Evolutionary conservation across 2,113 vertebrate genomes (phyloP).

Genomic region (Ochotona princeps): DNA sequence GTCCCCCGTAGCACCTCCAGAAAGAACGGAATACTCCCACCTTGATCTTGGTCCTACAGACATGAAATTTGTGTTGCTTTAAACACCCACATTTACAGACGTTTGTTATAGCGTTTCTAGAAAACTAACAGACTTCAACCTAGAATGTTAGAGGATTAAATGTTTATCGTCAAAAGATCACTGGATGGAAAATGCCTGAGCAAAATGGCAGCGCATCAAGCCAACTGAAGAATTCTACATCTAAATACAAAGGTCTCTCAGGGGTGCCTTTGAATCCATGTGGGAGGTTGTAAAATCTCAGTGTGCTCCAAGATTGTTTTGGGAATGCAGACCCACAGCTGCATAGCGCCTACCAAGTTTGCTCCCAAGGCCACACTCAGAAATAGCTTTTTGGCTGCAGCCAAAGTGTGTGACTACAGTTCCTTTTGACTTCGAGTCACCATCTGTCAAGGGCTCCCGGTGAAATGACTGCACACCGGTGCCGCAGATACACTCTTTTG

Average conservation of each 20-base stretch:
- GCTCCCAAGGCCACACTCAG: background rate
- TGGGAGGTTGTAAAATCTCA: background rate
- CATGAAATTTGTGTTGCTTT: background rate
- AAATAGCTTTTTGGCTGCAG: background rate
- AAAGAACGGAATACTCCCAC: background rate
- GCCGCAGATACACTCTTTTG: background rate
- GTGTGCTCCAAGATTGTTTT: background rate
- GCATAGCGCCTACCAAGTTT: background rate
- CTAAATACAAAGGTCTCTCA: background rate
- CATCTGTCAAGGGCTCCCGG: background rate
- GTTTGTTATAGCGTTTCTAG: background rate
- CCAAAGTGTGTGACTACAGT: background rate
- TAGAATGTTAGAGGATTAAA: background rate
- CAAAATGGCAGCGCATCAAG: background rate
- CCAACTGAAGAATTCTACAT: background rate
- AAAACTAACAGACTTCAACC: background rate
- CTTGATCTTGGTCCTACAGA: background rate
- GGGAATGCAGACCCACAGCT: background rate
- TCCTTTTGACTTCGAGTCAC: background rate
- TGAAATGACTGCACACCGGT: background rate
- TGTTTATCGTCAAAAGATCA: background rate
- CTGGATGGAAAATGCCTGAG: background rate
- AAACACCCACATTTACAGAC: background rate
- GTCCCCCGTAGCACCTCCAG: background rate
- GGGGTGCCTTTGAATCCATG: background rate